Base-by-base conservation (phyloP, 2,797 vertebrate species). In the Luscinia megarhynchos region DNA sequence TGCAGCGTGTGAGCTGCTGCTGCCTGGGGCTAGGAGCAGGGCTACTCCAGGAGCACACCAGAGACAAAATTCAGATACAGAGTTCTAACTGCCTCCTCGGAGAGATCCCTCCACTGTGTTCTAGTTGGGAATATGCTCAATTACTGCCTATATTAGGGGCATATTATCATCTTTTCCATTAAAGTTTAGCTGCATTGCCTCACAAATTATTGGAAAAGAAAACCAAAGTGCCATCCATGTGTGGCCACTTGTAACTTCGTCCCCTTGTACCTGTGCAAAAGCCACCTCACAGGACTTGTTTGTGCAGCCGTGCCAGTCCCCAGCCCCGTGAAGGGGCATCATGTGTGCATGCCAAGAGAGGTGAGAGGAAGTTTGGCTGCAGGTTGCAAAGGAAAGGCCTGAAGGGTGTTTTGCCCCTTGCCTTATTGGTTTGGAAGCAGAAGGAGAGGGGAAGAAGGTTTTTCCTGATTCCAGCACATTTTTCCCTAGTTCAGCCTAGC, bases 261-360 rank as follows among this genome's bases (percentile, higher is more conserved):
- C 18, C 27, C 34, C n/a, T 81, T 46, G 17, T 12, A 8, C 3
- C 15, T 16, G n/a, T 75, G 40, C 30, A 63, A 51, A 76, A 64
- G 4, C 45, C 0, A 0, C 34, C 36, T 48, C 76, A 22, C n/a
- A 74, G 53, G 80, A 36, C 16, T 43, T 50, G 36, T 9, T 75
- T 0, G 0, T 2, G 2, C 50, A 69, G 24, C 68, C 21, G 20
- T 6, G 8, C 12, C 0, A 0, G 1, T 51, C 23, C 27, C 55
- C 27, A 54, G 21, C 3, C 1, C 55, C 41, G 27, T 14, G 1
- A 58, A 54, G 30, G 3, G 3, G 9, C 76, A 70, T 84, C 20
- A 0, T 17, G 20, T 8, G 24, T 58, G 40, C n/a, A 50, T 26
- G 4, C 40, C 62, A 13, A 16, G 59, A 38, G 19, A 4, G 32